phyloP scores from a whole-genome alignment of 2,888 invertebrate genomes.

The Phengaris alcon region DNA sequence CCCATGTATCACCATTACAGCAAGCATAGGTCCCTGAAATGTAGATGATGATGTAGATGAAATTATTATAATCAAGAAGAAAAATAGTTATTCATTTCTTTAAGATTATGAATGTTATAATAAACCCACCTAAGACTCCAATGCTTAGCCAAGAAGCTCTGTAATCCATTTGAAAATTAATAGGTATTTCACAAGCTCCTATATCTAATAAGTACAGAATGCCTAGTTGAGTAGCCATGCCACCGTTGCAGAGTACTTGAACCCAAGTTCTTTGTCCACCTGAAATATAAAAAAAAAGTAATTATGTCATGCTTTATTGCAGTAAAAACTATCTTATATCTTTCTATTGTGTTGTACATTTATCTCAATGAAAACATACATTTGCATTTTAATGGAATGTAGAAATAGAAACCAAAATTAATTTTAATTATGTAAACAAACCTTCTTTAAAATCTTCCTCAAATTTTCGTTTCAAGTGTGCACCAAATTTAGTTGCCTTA shows the following conservation, averaged over 20 bases:
- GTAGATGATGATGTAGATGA: slow-evolving; percentile 10
- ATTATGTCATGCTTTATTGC: background rate
- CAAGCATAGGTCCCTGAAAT: slow-evolving; percentile 85
- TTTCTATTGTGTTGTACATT: background rate
- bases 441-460: slow-evolving; percentile 91
- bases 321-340: too few species aligned
- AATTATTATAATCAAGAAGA: background rate
- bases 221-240: slow-evolving; percentile 90
- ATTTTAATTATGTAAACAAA: slow-evolving; percentile 8
- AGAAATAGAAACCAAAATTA: background rate
- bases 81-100: background rate
- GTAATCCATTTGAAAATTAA: slow-evolving; percentile 87
- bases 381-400: background rate
- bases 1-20: slow-evolving; percentile 94
- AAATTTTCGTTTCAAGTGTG: slow-evolving; percentile 82
- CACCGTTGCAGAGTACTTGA: slow-evolving; percentile 93
- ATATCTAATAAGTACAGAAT: slow-evolving; percentile 88
- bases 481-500: slow-evolving; percentile 87
- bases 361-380: background rate
- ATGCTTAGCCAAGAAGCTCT: slow-evolving; percentile 90
- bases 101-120: background rate
- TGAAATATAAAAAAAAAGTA: slow-evolving; percentile 47
- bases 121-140: slow-evolving; percentile 83
- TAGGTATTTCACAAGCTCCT: slow-evolving; percentile 87
- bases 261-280: slow-evolving; percentile 94